These are phyloP conservation scores for Nesogale talazaci DNA, from an alignment of 2,113 vertebrate genomes.

Conservation along the genomic window DNA sequence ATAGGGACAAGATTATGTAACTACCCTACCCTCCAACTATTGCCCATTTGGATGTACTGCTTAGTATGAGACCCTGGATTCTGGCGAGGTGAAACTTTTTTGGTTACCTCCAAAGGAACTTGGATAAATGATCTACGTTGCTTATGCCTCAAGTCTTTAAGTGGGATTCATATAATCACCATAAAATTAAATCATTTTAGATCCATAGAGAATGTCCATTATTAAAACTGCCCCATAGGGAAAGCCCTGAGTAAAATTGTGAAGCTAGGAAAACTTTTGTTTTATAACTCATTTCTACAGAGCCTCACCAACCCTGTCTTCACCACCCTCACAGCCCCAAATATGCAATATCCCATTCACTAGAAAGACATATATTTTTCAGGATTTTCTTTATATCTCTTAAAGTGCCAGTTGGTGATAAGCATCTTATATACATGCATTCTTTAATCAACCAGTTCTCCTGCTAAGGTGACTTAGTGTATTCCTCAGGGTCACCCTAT, in stretches of 20 bases:
- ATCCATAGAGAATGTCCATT: conserved; percentile 13
- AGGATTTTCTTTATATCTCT: background rate
- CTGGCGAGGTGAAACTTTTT: background rate
- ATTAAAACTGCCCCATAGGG: conserved; percentile 24
- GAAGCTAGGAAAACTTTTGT: background rate
- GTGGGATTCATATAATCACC: conserved; percentile 13
- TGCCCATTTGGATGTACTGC: background rate
- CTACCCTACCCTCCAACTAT: background rate
- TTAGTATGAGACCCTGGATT: background rate
- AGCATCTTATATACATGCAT: background rate
- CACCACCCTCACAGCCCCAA: no score
- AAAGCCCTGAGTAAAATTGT: background rate
- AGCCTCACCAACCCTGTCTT: background rate
- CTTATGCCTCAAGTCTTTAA: background rate
- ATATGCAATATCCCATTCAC: background rate
- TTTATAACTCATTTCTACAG: background rate
- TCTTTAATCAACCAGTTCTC: no score
- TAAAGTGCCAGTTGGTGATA: background rate
- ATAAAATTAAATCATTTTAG: conserved; percentile 59
- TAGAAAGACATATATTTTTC: background rate
- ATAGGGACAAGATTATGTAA: no score
- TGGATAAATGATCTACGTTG: background rate
- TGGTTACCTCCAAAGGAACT: background rate
- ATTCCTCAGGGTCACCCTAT: no score
- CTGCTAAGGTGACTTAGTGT: no score